Conservation (phyloP, 2,113 vertebrate species). For the Podiceps cristatus region DNA sequence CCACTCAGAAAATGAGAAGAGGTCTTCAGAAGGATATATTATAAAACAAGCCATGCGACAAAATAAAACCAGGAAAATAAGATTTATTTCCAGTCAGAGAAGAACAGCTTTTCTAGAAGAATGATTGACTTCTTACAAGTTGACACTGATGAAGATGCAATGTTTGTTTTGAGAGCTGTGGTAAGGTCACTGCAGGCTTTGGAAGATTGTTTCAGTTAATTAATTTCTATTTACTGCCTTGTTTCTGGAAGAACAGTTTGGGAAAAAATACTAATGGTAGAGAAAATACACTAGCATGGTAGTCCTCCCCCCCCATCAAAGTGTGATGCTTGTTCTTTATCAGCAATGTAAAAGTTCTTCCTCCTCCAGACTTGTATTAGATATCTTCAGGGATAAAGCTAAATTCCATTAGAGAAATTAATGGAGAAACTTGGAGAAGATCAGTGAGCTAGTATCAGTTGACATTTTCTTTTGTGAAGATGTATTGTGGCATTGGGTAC, state of each 20-base stretch:
- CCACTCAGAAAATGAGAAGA: background rate
- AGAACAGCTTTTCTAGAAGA: background rate
- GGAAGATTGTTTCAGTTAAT: background rate
- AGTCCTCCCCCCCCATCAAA: fast-evolving
- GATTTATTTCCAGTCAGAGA: background rate
- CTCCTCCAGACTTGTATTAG: background rate
- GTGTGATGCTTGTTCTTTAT: background rate
- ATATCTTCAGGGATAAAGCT: background rate
- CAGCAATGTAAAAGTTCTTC: background rate
- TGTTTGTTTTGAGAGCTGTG: background rate
- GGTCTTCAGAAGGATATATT: background rate
- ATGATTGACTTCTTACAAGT: background rate
- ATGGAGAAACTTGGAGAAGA: background rate
- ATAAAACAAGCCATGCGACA: background rate
- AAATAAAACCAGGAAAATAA: background rate
- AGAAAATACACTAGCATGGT: background rate
- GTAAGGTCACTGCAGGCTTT: background rate
- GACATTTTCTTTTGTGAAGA: background rate
- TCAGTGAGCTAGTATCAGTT: background rate
- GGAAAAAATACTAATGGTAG: background rate
- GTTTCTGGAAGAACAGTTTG: background rate
- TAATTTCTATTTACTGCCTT: background rate
- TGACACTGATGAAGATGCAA: background rate
- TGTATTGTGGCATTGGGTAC: background rate
- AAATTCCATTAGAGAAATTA: background rate